A percentile compares a stretch with the other conserved stretches of the same genome.
These are phyloP conservation scores for Phalacrocorax aristotelis DNA, from an alignment of 2,113 vertebrate species.

Conservation along the genomic window DNA sequence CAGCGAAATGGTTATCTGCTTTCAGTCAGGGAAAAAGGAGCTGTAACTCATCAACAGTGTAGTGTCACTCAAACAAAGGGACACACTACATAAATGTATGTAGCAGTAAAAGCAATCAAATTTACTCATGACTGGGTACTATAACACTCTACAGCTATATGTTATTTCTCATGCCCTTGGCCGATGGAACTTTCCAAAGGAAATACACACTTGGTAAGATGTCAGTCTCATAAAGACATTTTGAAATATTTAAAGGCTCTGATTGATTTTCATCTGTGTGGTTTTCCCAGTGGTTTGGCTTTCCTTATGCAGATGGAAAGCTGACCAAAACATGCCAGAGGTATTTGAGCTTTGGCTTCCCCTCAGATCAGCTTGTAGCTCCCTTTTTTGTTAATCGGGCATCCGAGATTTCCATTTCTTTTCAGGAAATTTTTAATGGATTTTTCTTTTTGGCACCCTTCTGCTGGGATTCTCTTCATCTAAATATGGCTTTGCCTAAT, in stretches of 20 bases:
- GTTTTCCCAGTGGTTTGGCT: background rate
- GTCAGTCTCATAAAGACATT: background rate
- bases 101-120: background rate
- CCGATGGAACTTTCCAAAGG: background rate
- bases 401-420: background rate
- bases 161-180: background rate
- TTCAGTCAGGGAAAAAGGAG: background rate
- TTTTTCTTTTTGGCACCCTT: background rate
- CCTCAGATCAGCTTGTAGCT: background rate
- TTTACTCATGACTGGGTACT: background rate
- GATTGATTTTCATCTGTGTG: background rate
- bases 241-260: background rate
- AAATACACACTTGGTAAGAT: background rate
- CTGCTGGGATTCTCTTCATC: background rate
- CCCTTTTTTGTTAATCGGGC: fast-evolving
- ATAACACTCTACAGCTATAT: background rate
- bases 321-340: background rate
- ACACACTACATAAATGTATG: background rate
- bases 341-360: background rate
- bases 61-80: background rate
- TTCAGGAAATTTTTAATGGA: background rate
- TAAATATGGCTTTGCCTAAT: background rate
- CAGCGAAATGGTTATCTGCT: background rate
- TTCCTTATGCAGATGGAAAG: fast-evolving
- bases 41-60: background rate